phyloP scores from a whole-genome alignment of 2,113 vertebrate species.

The Pachyramphus minor region DNA sequence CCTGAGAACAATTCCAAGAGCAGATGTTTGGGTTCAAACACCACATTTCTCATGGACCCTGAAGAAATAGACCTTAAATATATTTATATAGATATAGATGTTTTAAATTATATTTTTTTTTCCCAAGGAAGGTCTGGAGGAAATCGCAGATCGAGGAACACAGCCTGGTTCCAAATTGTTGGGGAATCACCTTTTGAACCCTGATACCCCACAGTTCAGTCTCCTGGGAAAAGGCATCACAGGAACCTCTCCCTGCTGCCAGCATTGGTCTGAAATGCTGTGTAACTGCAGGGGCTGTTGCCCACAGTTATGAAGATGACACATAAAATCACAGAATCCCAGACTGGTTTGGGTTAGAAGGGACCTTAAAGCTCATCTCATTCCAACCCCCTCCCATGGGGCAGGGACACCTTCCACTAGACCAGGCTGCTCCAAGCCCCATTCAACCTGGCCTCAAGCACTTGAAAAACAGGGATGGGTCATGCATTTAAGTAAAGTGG shows the following conservation, averaged over 20 bases:
- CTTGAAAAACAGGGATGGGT: not conserved
- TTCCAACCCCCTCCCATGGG: not conserved
- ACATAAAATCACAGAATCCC: not conserved
- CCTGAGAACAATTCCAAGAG: not conserved
- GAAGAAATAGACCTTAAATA: not conserved
- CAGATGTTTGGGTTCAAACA: not conserved
- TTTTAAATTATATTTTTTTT: not conserved
- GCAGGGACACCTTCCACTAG: not conserved
- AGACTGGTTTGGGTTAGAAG: not conserved
- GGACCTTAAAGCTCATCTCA: not conserved
- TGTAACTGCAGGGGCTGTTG: not conserved
- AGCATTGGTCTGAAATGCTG: accelerated
- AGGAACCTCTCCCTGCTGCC: not conserved
- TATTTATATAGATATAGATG: not conserved
- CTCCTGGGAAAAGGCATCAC: not conserved
- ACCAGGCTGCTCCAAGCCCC: not conserved
- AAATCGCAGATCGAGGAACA: not conserved
- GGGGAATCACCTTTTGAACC: not conserved
- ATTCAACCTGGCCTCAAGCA: not conserved
- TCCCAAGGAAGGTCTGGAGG: not conserved
- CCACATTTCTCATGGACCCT: not conserved
- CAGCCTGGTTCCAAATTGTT: not conserved
- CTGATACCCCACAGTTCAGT: not conserved
- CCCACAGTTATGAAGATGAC: accelerated
- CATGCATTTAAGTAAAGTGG: not conserved